phyloP scores from a whole-genome alignment of 2,113 vertebrate genomes.

The Tichodroma muraria region DNA sequence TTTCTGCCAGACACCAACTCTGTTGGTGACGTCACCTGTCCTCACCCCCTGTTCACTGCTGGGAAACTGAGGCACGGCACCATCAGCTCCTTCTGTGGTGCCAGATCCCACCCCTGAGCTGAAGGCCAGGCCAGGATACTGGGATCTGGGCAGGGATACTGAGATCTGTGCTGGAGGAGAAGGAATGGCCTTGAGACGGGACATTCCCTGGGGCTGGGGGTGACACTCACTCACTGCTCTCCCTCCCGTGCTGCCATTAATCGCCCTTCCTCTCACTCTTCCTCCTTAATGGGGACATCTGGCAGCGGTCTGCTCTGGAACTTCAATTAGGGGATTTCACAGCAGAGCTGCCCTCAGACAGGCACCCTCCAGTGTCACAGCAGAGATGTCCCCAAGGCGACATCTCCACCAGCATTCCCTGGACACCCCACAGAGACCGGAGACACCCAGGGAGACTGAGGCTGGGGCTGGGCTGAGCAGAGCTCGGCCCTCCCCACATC shows the following conservation, averaged over 20 bases:
- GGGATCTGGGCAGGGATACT: not conserved
- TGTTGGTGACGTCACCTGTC: fast-evolving
- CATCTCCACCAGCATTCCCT: not conserved
- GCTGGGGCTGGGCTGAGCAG: not conserved
- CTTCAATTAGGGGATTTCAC: not conserved
- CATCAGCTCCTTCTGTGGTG: fast-evolving
- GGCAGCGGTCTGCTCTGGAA: conserved; percentile 16
- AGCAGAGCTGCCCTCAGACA: not conserved
- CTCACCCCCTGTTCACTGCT: not conserved
- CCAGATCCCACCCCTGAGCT: fast-evolving
- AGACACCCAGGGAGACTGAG: fast-evolving
- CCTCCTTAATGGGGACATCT: not conserved
- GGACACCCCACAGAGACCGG: not conserved
- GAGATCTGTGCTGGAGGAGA: no score
- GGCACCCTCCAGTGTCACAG: fast-evolving
- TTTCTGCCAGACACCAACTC: not conserved
- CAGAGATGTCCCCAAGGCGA: not conserved
- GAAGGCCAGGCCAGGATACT: not conserved
- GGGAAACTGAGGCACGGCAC: not conserved
- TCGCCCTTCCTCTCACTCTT: not conserved
- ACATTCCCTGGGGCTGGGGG: no score
- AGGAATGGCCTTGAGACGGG: not conserved
- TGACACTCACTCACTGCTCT: not conserved
- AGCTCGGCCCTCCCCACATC: not conserved
- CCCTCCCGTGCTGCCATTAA: not conserved